These are phyloP conservation scores for Yponomeuta sedellus DNA, from an alignment of 2,888 invertebrate genomes.

Conservation along the genomic window DNA sequence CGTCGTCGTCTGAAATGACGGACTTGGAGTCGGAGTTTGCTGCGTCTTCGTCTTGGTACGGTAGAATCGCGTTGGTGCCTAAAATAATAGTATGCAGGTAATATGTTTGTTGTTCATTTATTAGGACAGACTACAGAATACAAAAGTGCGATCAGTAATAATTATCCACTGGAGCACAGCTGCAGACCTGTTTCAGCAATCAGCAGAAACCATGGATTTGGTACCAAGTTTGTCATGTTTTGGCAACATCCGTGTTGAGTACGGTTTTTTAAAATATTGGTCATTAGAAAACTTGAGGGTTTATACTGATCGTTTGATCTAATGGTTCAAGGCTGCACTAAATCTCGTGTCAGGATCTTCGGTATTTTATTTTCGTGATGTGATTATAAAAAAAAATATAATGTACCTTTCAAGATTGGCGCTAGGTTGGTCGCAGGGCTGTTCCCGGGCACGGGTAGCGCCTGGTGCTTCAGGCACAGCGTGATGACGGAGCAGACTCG, in stretches of 20 bases:
- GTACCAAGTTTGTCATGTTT: not conserved
- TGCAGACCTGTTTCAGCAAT: no score
- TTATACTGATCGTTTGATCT: no score
- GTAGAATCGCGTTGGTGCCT: slow-evolving; percentile 67
- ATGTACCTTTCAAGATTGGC: slow-evolving; percentile 60
- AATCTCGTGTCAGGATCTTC: no score
- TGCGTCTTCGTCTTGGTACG: slow-evolving; percentile 66
- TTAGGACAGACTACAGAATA: no score
- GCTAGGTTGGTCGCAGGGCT: slow-evolving; percentile 69
- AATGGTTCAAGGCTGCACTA: no score
- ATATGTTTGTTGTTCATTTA: no score
- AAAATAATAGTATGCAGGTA: slow-evolving; percentile 18
- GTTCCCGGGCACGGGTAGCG: slow-evolving; percentile 75
- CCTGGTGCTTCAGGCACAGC: slow-evolving; percentile 80
- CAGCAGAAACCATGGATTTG: not conserved
- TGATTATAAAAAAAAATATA: no score
- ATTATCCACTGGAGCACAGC: no score
- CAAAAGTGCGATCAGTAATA: no score
- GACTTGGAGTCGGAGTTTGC: slow-evolving; percentile 65
- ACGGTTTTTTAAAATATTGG: not conserved
- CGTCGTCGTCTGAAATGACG: slow-evolving; percentile 52
- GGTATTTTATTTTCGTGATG: no score
- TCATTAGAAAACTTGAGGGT: not conserved
- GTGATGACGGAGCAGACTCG: slow-evolving; percentile 83
- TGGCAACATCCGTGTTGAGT: no score